A percentile compares a stretch with the other conserved stretches of the same genome.
Evolutionary conservation across 2,888 invertebrate genomes (phyloP).

Genomic region (Stegophylla sp.): DNA sequence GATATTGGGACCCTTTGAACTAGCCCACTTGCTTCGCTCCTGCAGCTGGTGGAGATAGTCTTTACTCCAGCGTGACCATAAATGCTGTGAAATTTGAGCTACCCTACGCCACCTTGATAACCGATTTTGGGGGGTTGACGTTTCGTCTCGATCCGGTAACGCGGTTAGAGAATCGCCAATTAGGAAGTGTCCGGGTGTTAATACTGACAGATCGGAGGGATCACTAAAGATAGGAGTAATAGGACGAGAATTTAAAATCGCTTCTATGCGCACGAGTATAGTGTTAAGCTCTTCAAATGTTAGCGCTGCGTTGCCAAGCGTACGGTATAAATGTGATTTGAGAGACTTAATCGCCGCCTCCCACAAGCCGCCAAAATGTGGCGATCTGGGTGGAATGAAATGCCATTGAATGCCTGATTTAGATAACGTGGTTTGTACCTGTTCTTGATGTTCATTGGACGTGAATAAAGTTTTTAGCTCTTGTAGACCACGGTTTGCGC

Average conservation of each 20-base stretch:
- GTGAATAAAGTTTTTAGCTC: slow-evolving; percentile 12
- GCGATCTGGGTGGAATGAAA: slow-evolving; percentile 60
- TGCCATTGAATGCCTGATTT: slow-evolving; percentile 30
- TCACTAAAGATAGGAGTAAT: slow-evolving; percentile 24
- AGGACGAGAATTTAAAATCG: slow-evolving; percentile 60
- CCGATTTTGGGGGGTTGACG: neutral
- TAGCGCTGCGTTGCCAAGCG: slow-evolving; percentile 49
- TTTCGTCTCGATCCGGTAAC: neutral
- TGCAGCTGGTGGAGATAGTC: slow-evolving; percentile 22
- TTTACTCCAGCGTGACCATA: neutral
- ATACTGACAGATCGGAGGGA: neutral
- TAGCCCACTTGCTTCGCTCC: neutral
- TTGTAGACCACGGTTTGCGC: slow-evolving; percentile 56
- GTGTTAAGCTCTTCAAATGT: slow-evolving; percentile 61
- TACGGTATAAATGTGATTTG: slow-evolving; percentile 60
- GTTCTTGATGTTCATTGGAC: neutral
- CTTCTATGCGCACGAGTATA: slow-evolving; percentile 59
- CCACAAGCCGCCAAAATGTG: slow-evolving; percentile 61
- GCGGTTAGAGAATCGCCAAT: neutral
- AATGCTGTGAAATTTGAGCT: neutral
- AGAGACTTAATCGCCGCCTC: slow-evolving; percentile 61
- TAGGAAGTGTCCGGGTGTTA: slow-evolving; percentile 29
- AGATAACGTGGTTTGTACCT: neutral
- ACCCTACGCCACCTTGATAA: neutral
- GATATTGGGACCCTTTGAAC: slow-evolving; percentile 5